Conservation (phyloP, 2,113 vertebrate species). For the cattle (Bos taurus) region ARS-UCD2.0 NC_037349.1:47518001-47518500, state of each 20-base stretch:
- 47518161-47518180: slow-evolving; percentile 62
- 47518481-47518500: neutral
- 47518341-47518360: slow-evolving; percentile 7
- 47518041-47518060: slow-evolving; percentile 62
- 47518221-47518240: slow-evolving; percentile 51
- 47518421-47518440: neutral
- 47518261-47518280: slow-evolving; percentile 32
- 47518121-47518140: slow-evolving; percentile 45
- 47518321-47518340: neutral
- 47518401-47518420: neutral
- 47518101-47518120: slow-evolving; percentile 59
- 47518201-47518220: slow-evolving; percentile 66
- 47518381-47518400: neutral
- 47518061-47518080: slow-evolving; percentile 62
- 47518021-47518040: slow-evolving; percentile 37
- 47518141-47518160: slow-evolving; percentile 58
- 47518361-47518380: neutral
- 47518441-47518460: neutral
- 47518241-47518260: slow-evolving; percentile 51
- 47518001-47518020: slow-evolving; percentile 42
- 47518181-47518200: slow-evolving; percentile 68
- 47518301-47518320: slow-evolving; percentile 40
- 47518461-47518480: neutral
- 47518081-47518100: slow-evolving; percentile 62
- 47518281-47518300: slow-evolving; percentile 71